Conservation (phyloP, 2,113 vertebrate genomes). For the Hassar affinis region DNA sequence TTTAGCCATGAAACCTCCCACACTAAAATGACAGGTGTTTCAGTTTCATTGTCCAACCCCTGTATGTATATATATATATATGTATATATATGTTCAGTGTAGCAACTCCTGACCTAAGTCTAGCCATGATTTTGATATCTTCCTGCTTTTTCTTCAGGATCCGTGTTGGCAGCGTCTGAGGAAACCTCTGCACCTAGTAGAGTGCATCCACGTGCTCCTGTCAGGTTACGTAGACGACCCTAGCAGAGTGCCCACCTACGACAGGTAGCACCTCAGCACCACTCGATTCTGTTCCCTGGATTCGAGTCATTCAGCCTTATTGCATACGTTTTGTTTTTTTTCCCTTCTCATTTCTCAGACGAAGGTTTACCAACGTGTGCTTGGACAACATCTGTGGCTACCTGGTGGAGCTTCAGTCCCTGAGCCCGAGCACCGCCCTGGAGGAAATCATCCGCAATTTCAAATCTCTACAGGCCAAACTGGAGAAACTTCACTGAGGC, state of each 20-base stretch:
- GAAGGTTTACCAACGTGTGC: constrained; percentile 88
- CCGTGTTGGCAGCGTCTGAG: constrained; percentile 91
- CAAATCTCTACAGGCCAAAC: constrained; percentile 91
- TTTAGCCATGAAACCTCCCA: too few relatives aligned
- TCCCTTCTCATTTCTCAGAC: constrained; percentile 67
- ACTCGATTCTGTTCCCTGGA: too few relatives aligned
- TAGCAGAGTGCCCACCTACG: constrained; percentile 80
- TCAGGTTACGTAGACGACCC: constrained; percentile 88
- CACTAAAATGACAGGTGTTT: too few relatives aligned
- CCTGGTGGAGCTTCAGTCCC: constrained; percentile 93
- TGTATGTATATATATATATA: too few relatives aligned
- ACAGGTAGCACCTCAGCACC: constrained; percentile 68
- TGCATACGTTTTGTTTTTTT: neutral
- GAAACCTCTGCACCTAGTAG: constrained; percentile 90
- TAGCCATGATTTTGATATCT: neutral
- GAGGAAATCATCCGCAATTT: constrained; percentile 87
- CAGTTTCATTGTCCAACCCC: too few relatives aligned
- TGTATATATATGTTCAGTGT: too few relatives aligned
- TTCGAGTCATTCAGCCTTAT: neutral
- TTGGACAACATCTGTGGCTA: constrained; percentile 93
- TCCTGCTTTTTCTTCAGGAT: constrained; percentile 72
- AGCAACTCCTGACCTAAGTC: neutral
- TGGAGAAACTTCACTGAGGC: constrained; percentile 87
- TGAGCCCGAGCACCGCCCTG: constrained; percentile 81
- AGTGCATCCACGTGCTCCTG: constrained; percentile 89